Evolutionary conservation across 2,888 invertebrate genomes (phyloP).

Genomic region (Nipponacmea schrenckii): DNA sequence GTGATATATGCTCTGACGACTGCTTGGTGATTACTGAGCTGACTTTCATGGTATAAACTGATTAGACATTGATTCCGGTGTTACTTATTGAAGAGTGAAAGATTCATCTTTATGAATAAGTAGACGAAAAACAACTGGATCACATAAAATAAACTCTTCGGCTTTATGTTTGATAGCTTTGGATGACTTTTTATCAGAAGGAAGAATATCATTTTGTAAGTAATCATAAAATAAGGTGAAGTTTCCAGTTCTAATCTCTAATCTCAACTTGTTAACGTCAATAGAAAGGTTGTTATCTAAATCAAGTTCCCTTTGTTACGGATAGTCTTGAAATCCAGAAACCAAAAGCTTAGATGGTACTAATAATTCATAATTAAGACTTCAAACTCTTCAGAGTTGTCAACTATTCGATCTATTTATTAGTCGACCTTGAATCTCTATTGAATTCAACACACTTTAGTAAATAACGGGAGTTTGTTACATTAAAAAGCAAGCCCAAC

Average conservation of each 20-base stretch:
- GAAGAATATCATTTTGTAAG: neutral
- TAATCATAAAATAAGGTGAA: neutral
- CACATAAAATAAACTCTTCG: neutral
- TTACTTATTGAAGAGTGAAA: neutral
- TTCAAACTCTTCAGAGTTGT: neutral
- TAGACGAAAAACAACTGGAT: neutral
- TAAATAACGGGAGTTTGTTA: neutral
- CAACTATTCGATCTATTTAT: neutral
- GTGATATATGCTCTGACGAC: neutral
- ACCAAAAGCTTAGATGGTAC: neutral
- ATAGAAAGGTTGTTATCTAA: neutral
- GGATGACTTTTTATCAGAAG: neutral
- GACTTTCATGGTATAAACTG: neutral
- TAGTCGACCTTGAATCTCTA: neutral
- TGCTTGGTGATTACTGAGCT: neutral
- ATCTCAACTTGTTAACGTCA: neutral
- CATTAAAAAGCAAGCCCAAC: neutral
- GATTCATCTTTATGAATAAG: neutral
- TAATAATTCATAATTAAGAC: neutral
- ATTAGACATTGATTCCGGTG: neutral
- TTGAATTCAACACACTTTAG: neutral
- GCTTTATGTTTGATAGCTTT: neutral
- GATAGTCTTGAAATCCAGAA: neutral
- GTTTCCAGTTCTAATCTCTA: too few relatives aligned
- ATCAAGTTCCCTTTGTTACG: neutral